Conservation (phyloP, 2,888 invertebrate genomes). For the Imbricaverruca yamaguchii region DNA sequence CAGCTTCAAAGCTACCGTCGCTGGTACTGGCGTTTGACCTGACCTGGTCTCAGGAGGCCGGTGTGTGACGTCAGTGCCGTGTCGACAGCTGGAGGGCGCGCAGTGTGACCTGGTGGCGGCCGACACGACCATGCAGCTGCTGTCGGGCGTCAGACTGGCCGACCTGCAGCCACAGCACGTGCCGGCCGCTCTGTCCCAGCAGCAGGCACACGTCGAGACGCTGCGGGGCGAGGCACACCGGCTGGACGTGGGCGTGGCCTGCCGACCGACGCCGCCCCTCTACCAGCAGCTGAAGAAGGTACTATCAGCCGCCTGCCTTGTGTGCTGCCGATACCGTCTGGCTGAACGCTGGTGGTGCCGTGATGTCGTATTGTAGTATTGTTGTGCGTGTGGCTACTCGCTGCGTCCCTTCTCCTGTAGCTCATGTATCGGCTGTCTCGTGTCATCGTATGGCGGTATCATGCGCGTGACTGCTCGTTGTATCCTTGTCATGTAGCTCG, state of each 20-base stretch:
- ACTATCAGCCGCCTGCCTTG: no score
- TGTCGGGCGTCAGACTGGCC: constrained; percentile 28
- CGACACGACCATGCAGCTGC: constrained; percentile 24
- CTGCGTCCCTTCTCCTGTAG: no score
- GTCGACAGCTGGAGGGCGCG: not conserved
- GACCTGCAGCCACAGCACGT: constrained; percentile 6
- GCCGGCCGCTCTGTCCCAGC: not conserved
- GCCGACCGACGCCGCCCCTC: constrained; percentile 35
- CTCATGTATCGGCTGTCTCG: no score
- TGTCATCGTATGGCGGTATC: no score
- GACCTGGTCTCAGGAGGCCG: not conserved
- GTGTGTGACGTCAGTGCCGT: no score
- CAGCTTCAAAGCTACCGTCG: no score
- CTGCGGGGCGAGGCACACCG: constrained; percentile 24
- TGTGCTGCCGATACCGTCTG: constrained; percentile 28
- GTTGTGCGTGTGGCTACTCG: no score
- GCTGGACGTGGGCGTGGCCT: constrained; percentile 33
- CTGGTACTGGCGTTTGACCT: constrained; percentile 17
- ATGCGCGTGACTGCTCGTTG: no score
- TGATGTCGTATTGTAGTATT: not conserved
- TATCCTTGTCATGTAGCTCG: no score
- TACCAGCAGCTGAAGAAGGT: constrained; percentile 41
- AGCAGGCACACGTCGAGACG: constrained; percentile 26
- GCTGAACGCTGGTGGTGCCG: not conserved
- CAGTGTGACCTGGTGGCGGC: constrained; percentile 23